These are phyloP conservation scores for Tachystola acroxantha DNA, from an alignment of 2,888 invertebrate species.

Conservation along the genomic window DNA sequence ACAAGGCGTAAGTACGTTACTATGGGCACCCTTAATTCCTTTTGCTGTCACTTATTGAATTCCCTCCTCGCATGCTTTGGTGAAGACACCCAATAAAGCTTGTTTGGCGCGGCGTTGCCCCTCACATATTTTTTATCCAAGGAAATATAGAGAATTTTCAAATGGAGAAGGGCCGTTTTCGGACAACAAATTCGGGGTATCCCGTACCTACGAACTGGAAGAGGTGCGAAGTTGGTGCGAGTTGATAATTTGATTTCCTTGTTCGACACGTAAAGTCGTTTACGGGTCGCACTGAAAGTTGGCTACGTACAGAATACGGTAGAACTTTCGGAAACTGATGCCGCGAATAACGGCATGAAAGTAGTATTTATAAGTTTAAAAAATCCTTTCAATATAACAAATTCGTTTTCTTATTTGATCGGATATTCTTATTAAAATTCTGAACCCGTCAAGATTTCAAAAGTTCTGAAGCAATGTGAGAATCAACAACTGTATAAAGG, in stretches of 20 bases:
- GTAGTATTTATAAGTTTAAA: too few relatives aligned
- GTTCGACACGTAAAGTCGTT: slow-evolving; percentile 74
- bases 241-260: slow-evolving; percentile 75
- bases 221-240: slow-evolving; percentile 67
- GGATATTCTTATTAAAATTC: too few relatives aligned
- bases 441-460: too few relatives aligned
- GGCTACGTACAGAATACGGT: slow-evolving; percentile 52
- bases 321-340: slow-evolving; percentile 44
- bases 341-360: slow-evolving; percentile 46
- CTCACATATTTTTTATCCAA: slow-evolving; percentile 58
- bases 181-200: slow-evolving; percentile 48
- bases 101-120: slow-evolving; percentile 56
- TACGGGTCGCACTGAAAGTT: slow-evolving; percentile 66
- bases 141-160: slow-evolving; percentile 63
- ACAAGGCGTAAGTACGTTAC: slow-evolving; percentile 45
- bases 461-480: slow-evolving; percentile 4
- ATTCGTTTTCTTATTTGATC: too few relatives aligned
- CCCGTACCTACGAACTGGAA: slow-evolving; percentile 42
- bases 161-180: slow-evolving; percentile 52
- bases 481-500: slow-evolving; percentile 11
- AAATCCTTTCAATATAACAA: too few relatives aligned
- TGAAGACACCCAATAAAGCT: slow-evolving; percentile 71
- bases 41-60: slow-evolving; percentile 69
- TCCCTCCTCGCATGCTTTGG: slow-evolving; percentile 62
- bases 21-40: slow-evolving; percentile 56